Evolutionary conservation across 1,140 invertebrate genomes (phyloP).

Genomic region (Argopecten irradians): DNA sequence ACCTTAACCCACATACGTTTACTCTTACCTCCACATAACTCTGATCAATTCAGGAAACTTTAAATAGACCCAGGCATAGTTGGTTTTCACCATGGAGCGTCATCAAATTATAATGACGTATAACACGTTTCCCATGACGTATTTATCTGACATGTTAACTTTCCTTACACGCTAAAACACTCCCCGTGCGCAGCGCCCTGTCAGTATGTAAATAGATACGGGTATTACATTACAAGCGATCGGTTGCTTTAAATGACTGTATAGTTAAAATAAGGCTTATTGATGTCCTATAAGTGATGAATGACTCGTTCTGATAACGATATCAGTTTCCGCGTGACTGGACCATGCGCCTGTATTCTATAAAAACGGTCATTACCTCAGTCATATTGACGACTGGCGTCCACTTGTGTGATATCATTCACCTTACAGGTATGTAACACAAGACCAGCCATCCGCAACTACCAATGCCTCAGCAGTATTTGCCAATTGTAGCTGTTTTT

Average conservation of each 20-base stretch:
- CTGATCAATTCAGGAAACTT: no score
- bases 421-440: neutral
- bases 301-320: neutral
- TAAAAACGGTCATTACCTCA: neutral
- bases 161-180: no score
- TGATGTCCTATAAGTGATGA: neutral
- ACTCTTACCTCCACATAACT: no score
- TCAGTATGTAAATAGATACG: no score
- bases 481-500: conserved; percentile 13
- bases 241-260: neutral
- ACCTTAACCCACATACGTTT: no score
- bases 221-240: neutral
- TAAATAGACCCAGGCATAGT: no score
- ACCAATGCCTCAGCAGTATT: neutral
- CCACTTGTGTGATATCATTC: neutral
- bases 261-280: neutral
- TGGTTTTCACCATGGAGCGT: no score
- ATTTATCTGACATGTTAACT: no score
- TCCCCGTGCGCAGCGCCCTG: no score
- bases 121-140: no score
- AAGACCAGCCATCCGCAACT: no score
- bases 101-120: no score
- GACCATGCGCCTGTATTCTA: neutral
- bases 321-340: neutral
- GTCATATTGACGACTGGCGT: neutral